phyloP scores from a whole-genome alignment of 2,113 vertebrate genomes.

The Dissostichus mawsoni region DNA sequence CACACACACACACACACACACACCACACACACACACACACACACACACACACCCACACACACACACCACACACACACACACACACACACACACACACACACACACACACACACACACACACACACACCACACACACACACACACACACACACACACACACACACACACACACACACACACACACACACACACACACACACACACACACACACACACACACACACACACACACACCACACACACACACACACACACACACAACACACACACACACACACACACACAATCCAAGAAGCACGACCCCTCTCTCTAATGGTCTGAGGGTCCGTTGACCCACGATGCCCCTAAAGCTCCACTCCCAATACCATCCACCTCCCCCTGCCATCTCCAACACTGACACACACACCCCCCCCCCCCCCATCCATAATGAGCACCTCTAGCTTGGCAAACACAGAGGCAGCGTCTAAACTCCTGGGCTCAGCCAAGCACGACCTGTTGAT shows the following conservation, averaged over 20 bases:
- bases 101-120: not conserved
- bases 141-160: too few species aligned
- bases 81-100: constrained; percentile 30
- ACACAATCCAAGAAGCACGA: constrained; percentile 22
- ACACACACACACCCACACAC: too few species aligned
- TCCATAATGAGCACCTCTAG: constrained; percentile 61
- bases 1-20: too few species aligned
- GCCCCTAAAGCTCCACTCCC: constrained; percentile 53
- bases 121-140: too few species aligned
- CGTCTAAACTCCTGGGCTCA: constrained; percentile 50
- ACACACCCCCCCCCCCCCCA: not conserved
- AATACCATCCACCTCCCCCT: constrained; percentile 45
- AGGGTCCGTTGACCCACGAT: constrained; percentile 72
- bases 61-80: too few species aligned
- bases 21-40: too few species aligned
- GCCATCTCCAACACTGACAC: constrained; percentile 10
- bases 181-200: too few species aligned
- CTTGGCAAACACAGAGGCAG: constrained; percentile 53
- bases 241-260: too few species aligned
- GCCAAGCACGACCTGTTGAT: constrained; percentile 59
- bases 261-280: constrained; percentile 24
- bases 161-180: too few species aligned
- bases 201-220: too few species aligned
- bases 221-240: too few species aligned
- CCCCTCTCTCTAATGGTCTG: constrained; percentile 60